Base-by-base conservation (phyloP, 2,888 invertebrate species). In the Cataglyphis altisquamis region DNA sequence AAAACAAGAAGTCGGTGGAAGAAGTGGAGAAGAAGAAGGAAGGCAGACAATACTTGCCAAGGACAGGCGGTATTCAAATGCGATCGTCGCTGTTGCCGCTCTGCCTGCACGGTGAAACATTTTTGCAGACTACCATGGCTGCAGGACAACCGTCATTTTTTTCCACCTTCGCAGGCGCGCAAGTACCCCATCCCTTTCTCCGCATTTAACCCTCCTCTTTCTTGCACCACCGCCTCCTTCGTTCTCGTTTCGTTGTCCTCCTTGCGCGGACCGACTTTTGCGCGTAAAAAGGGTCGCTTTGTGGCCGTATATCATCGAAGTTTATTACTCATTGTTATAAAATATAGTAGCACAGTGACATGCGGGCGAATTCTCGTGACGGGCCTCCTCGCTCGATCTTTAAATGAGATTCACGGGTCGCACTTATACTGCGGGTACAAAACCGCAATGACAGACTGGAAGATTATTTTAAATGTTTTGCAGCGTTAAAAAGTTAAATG, bases 41-140 rank as follows among this genome's bases (percentile, higher is more conserved):
- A 87, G 85, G 86, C 88, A 72, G 91, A 91, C 90, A 91, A 91
- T 91, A 89, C 87, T 91, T 85, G 87, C 89, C 91, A 91, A 91
- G 91, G 91, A 91, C 91, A 91, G 89, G 91, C 91, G 91, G 91
- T 92, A 92, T 91, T 91, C 91, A 91, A 91, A 91, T 91, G 90
- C 89, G 90, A 90, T 92, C 89, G 91, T 86, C 85, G 89, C 72
- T 77, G 90, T 86, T 83, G 87, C 87, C 81, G 87, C 84, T 52
- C 52, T 72, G 85, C 78, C 86, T 84, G 87, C 82, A 82, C 82
- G 86, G 83, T 67, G 85, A 83, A 89, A 90, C 87, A 91, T 92
- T 91, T 91, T 91, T 91, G 77, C 85, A 92, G 91, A 91, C 92
- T 91, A 83, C 75, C 87, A 88, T 86, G 84, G 87, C 88, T 88